phyloP scores from a whole-genome alignment of 35 echinoderm and acorn worm species.

The Apostichopus parvimensis region DNA sequence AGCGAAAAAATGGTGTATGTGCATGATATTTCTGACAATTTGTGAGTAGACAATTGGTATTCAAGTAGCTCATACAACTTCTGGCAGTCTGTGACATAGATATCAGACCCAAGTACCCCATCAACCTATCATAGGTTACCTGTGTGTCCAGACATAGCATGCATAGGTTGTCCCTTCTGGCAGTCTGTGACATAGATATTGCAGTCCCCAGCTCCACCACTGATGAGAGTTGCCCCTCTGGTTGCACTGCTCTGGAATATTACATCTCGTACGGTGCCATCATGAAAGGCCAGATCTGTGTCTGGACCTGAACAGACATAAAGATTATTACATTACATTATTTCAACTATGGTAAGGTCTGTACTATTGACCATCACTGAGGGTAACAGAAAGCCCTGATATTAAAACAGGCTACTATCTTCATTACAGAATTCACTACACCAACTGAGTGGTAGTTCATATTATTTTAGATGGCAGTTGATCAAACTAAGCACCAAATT shows the following conservation, averaged over 20 bases:
- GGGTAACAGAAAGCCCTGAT: too few species aligned
- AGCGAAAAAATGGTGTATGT: too few species aligned
- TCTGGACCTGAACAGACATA: conserved; percentile 75
- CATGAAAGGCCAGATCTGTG: conserved; percentile 88
- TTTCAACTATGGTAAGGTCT: too few species aligned
- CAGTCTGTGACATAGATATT: conserved; percentile 93
- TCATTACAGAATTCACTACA: too few species aligned
- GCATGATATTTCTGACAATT: too few species aligned
- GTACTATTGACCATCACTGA: too few species aligned
- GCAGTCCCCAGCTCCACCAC: conserved; percentile 94
- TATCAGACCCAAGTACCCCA: background rate
- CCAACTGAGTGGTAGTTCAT: too few species aligned
- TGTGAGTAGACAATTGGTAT: too few species aligned
- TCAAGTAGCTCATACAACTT: too few species aligned
- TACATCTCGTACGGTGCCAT: conserved; percentile 94
- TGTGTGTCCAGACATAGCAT: conserved; percentile 89
- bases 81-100: conserved; percentile 63
- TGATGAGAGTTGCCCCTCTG: conserved; percentile 64
- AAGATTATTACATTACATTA: background rate
- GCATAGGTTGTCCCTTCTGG: conserved; percentile 65
- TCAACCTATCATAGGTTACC: conserved; percentile 42
- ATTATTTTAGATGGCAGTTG: too few species aligned
- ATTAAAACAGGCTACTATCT: too few species aligned
- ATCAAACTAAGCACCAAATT: too few species aligned
- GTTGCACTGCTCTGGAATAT: conserved; percentile 72